These are phyloP conservation scores for Mixornis gularis DNA, from an alignment of 2,113 vertebrate species.

Conservation along the genomic window DNA sequence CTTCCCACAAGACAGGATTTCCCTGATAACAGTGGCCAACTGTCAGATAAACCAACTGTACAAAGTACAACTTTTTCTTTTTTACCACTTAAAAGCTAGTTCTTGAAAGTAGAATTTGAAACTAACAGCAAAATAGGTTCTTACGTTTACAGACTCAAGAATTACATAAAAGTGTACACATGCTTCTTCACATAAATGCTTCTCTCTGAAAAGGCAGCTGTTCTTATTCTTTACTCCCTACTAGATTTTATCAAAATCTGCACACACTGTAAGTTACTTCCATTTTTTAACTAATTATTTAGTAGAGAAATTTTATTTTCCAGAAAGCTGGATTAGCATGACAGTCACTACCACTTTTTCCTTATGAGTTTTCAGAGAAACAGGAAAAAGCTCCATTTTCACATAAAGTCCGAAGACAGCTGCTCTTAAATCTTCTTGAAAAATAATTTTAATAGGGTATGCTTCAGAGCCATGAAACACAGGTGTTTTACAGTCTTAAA, in stretches of 20 bases:
- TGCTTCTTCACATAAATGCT: background rate
- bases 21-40: background rate
- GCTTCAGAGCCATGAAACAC: background rate
- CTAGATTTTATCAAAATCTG: background rate
- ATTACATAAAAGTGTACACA: background rate
- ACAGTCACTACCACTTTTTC: background rate
- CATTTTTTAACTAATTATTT: background rate
- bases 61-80: background rate
- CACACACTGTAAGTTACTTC: background rate
- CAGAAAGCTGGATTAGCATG: background rate
- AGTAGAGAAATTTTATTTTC: background rate
- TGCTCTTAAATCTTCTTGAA: background rate
- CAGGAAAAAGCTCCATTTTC: background rate
- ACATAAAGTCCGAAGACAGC: background rate
- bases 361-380: background rate
- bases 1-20: accelerated
- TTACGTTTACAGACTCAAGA: background rate
- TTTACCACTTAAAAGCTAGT: background rate
- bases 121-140: background rate
- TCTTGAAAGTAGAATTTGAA: background rate
- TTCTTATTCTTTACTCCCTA: background rate
- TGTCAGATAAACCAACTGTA: background rate
- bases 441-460: background rate
- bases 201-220: background rate
- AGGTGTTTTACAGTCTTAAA: background rate